Base-by-base conservation (phyloP, 2,113 vertebrate species). In the Pycnonotus jocosus region DNA sequence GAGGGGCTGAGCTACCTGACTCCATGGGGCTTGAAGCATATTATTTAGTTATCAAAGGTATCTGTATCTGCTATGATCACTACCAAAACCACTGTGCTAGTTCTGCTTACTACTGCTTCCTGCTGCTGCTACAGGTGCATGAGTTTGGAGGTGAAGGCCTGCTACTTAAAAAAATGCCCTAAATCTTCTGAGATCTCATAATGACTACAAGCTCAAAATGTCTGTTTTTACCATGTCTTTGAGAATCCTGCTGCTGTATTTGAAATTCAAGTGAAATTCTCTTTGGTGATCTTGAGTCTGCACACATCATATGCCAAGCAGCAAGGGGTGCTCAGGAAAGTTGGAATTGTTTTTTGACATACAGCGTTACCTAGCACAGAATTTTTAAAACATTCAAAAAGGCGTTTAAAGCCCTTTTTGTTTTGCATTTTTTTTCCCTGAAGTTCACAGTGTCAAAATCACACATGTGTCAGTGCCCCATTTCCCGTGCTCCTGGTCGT, bases 391-490 rank as follows among this genome's bases (percentile, higher is more conserved):
- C 6, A 53, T 33, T 45, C 12, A 50, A 25, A 60, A 71, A 37
- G 13, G 8, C 51, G 6, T 40, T 58, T 42, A 22, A 73, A 66
- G 25, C 2, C 12, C 4, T 56, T 38, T 31, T 16, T 48, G 9
- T 45, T 73, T 54, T 38, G 3, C 6, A 9, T 6, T 31, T 60
- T 24, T 45, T 38, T 18, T 61, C 74, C 14, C 62, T 48, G 12
- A 74, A 38, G 24, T 37, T 64, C 22, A 25, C 20, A 42, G 23
- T 33, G 27, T 37, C 50, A 70, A 88, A 85, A 61, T 40, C 4
- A 31, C 6, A 1, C 7, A 9, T 0, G 0, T 37, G n/a, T 3
- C 22, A 64, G 47, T 87, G 33, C 2, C 4, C 20, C 7, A 4
- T 60, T 20, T 4, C 13, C 15, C 19, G 11, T 64, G 21, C 48